Conservation (phyloP, 30 jellyfish, hydroid and myxozoan genomes). For the Hydractinia symbiolongicarpus region DNA sequence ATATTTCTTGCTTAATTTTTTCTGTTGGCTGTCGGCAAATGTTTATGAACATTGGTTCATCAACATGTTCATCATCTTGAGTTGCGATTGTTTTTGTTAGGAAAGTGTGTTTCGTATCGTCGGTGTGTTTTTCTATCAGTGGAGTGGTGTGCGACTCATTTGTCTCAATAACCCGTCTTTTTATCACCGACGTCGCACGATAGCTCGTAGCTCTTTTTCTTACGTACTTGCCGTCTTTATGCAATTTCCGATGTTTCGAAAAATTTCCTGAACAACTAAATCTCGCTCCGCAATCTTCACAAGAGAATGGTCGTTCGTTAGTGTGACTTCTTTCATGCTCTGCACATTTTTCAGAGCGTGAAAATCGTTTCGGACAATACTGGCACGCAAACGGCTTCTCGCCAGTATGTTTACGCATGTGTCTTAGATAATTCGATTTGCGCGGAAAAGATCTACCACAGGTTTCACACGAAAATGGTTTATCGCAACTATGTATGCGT, state of each 20-base stretch:
- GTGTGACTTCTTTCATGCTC: constrained; percentile 30
- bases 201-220: neutral
- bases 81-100: too few species aligned
- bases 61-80: too few species aligned
- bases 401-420: constrained; percentile 36
- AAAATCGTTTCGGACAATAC: constrained; percentile 27
- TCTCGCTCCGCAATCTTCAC: constrained; percentile 17
- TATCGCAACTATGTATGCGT: constrained; percentile 4
- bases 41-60: too few species aligned
- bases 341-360: constrained; percentile 26
- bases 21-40: too few species aligned
- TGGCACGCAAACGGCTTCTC: constrained; percentile 31
- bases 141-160: too few species aligned
- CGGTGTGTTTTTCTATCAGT: too few species aligned
- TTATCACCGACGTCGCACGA: too few species aligned
- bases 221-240: constrained; percentile 4
- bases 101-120: too few species aligned
- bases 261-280: constrained; percentile 33
- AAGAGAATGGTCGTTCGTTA: constrained; percentile 15
- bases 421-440: constrained; percentile 17
- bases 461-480: constrained; percentile 17
- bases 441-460: constrained; percentile 32
- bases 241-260: constrained; percentile 18
- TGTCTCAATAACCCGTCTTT: too few species aligned
- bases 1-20: too few species aligned